phyloP scores from a whole-genome alignment of 2,113 vertebrate genomes.

The Neolamprologus toae region DNA sequence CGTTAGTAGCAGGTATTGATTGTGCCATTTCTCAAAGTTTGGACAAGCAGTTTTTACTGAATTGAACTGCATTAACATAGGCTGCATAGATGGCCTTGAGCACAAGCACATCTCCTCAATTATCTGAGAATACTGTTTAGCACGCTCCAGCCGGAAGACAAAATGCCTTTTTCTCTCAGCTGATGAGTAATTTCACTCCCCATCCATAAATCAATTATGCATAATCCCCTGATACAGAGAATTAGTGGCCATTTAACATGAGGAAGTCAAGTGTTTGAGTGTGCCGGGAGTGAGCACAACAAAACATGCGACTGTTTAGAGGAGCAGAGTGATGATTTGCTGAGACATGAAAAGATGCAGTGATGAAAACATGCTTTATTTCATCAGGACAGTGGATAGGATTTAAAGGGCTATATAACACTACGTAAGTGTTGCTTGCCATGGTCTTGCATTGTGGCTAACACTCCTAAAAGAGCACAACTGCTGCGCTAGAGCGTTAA shows the following conservation, averaged over 20 bases:
- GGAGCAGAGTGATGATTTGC: neutral
- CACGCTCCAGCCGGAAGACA: conserved; percentile 17
- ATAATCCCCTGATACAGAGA: conserved; percentile 65
- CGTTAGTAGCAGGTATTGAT: neutral
- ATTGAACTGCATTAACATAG: neutral
- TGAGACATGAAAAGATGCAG: neutral
- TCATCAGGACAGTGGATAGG: neutral
- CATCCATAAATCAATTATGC: conserved; percentile 76
- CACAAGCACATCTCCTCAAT: neutral
- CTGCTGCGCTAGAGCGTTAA: neutral
- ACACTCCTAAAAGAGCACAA: neutral
- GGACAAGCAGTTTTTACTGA: neutral
- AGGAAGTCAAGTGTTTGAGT: conserved; percentile 43
- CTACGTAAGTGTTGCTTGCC: neutral
- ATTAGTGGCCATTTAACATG: conserved; percentile 56
- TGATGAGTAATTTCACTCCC: conserved; percentile 64
- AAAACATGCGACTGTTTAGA: conserved; percentile 7
- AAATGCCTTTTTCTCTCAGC: conserved; percentile 34
- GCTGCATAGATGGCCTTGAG: neutral
- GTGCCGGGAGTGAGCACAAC: neutral
- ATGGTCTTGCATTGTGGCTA: neutral
- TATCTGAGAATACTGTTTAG: conserved; percentile 35
- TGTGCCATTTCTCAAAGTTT: neutral
- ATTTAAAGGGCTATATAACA: neutral
- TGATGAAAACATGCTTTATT: conserved; percentile 1